These are phyloP conservation scores for Sminthurides aquaticus DNA, from an alignment of 2,888 invertebrate species.

Conservation along the genomic window DNA sequence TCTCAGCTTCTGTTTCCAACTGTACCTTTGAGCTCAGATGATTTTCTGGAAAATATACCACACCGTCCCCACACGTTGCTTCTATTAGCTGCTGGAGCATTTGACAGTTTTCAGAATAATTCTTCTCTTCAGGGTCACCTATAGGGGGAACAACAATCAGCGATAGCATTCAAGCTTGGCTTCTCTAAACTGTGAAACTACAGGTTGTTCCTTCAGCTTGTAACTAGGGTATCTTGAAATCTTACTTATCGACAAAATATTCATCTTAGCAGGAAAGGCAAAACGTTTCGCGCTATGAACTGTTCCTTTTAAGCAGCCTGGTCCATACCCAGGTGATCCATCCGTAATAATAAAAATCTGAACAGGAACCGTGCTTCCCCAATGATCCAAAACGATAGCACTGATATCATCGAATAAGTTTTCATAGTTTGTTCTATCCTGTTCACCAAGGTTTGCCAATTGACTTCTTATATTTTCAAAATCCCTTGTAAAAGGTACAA, in stretches of 20 bases:
- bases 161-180: no score
- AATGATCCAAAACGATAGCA: constrained; percentile 71
- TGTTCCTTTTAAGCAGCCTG: constrained; percentile 57
- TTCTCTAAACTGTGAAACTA: no score
- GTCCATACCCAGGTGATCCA: constrained; percentile 62
- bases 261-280: constrained; percentile 71
- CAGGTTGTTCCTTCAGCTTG: no score
- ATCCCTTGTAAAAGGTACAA: constrained; percentile 81
- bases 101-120: constrained; percentile 36
- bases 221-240: no score
- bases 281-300: constrained; percentile 59
- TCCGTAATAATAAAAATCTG: constrained; percentile 73
- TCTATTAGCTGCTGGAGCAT: constrained; percentile 77
- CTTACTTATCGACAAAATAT: constrained; percentile 48
- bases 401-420: constrained; percentile 70
- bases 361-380: constrained; percentile 80
- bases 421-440: constrained; percentile 79
- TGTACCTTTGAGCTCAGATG: constrained; percentile 47
- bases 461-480: constrained; percentile 70
- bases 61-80: constrained; percentile 61
- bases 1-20: no score
- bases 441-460: constrained; percentile 68
- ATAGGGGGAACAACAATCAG: no score
- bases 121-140: constrained; percentile 45
- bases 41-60: constrained; percentile 55